These are phyloP conservation scores for Polydrusus cervinus DNA, from an alignment of 2,888 invertebrate species.

Conservation along the genomic window DNA sequence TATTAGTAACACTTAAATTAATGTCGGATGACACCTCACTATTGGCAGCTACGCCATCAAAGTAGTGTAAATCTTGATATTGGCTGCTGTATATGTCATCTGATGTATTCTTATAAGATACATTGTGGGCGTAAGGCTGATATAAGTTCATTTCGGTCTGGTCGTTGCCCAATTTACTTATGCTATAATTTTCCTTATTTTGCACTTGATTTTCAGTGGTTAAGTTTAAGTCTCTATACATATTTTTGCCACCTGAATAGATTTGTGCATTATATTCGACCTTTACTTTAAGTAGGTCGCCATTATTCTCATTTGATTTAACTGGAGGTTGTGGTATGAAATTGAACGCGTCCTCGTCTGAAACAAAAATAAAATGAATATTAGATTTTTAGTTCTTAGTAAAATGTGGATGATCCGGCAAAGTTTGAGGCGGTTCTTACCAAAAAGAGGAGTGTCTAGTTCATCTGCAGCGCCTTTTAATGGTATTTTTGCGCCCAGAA, in stretches of 20 bases:
- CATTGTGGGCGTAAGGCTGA: constrained; percentile 36
- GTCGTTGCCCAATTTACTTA: constrained; percentile 36
- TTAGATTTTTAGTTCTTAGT: not conserved
- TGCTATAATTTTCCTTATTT: constrained; percentile 28
- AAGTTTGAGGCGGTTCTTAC: constrained; percentile 59
- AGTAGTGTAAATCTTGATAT: constrained; percentile 19
- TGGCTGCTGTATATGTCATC: constrained; percentile 18
- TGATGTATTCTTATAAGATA: constrained; percentile 28
- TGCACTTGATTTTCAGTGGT: constrained; percentile 29
- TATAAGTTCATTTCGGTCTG: constrained; percentile 45
- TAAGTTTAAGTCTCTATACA: constrained; percentile 31
- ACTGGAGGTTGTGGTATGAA: constrained; percentile 43
- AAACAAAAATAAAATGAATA: constrained; percentile 52
- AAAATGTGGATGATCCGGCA: not conserved
- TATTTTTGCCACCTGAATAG: constrained; percentile 37
- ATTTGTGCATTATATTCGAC: constrained; percentile 47
- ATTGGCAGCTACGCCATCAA: constrained; percentile 2
- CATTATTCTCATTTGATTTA: constrained; percentile 36
- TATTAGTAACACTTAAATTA: constrained; percentile 60
- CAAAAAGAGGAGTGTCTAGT: constrained; percentile 67
- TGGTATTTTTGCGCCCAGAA: constrained; percentile 72
- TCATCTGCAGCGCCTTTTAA: constrained; percentile 66
- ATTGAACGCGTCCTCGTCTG: constrained; percentile 60
- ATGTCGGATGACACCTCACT: constrained; percentile 41
- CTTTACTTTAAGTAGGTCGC: constrained; percentile 53